Evolutionary conservation across 1,140 invertebrate genomes (phyloP), one percentile per base, ranked within the genome.

Genomic region (Hormaphis cornu): DNA sequence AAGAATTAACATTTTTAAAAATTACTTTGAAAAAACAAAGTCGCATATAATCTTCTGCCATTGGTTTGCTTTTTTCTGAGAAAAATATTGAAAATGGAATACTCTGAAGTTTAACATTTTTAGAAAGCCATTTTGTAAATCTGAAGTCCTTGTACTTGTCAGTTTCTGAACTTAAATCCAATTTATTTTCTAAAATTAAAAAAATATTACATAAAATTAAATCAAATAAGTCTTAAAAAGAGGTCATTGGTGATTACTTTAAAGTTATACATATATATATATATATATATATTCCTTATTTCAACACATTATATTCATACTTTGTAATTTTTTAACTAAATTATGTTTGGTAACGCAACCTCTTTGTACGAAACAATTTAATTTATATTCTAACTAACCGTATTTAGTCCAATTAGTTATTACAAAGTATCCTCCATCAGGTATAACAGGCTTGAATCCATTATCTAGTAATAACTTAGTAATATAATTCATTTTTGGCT

Each of bases 71-170:
- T 18, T 81, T 80, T 1, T 85, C 80, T 46, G 85, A 87, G 78
- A 97, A 99, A 80, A 99, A 99, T 0, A 93, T 94, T 53, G 89
- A 89, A 12, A 92, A 89, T n/a, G 97, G 97, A 74, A 99, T 98
- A 30, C 90, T 89, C 75, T 95, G 88, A 24, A 99, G 78, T 70
- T 95, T 93, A 77, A 93, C 87, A 76, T 95, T 91, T 77, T 91
- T 95, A 0, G 87, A 89, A 82, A 98, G 87, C 89, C 94, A 98
- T 79, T 95, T 91, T 0, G 91, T 92, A 78, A 98, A 98, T 74
- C 84, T 84, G 76, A 94, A 97, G 80, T 98, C 95, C 72, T 87
- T 87, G 72, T 86, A 82, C 73, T 81, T 77, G 74, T 93, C 89
- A 0, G 73, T 79, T 78, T 92, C 89, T 14, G 83, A 77, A 3